Evolutionary conservation across 2,797 vertebrate genomes (phyloP).

Genomic region (Nyctibius grandis): DNA sequence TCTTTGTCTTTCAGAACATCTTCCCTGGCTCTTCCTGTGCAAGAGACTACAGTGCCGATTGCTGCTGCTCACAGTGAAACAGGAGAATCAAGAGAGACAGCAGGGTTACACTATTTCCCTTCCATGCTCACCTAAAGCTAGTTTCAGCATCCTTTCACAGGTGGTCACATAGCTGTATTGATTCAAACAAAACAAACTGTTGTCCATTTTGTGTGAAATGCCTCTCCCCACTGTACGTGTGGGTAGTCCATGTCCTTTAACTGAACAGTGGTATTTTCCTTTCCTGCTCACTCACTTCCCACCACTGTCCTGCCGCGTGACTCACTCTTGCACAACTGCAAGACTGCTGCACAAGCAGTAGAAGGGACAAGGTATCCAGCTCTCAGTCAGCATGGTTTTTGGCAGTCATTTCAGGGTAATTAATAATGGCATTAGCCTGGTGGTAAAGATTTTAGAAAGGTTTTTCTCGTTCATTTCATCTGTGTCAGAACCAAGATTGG

Average conservation of each 20-base stretch:
- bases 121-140: fast-evolving
- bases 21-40: background rate
- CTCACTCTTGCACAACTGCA: background rate
- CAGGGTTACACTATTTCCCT: background rate
- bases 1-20: background rate
- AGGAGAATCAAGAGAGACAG: background rate
- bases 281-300: background rate
- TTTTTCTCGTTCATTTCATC: background rate
- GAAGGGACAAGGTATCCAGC: background rate
- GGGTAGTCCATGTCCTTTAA: background rate
- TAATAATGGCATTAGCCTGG: background rate
- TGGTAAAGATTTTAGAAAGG: background rate
- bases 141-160: background rate
- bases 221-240: background rate
- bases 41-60: background rate
- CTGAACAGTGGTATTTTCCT: background rate
- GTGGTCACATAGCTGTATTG: background rate
- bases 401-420: background rate
- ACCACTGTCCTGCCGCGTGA: background rate
- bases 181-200: background rate
- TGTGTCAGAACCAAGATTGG: background rate
- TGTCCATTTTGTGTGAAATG: background rate
- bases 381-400: background rate
- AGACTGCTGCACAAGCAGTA: background rate
- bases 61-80: background rate